Conservation (phyloP, 2,888 invertebrate genomes). For the Leucophenga maculata region DNA sequence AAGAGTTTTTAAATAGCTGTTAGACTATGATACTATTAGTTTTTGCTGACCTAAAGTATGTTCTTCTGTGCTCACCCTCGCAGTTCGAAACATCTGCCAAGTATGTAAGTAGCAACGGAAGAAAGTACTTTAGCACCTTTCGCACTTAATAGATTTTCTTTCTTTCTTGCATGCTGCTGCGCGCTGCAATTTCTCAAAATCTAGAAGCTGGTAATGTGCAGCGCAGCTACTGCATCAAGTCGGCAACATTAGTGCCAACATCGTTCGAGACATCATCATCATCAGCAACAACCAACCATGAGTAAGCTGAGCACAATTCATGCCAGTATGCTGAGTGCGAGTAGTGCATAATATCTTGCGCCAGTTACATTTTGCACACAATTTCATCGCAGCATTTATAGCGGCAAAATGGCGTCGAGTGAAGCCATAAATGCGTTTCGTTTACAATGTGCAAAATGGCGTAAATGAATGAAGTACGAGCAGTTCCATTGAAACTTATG, state of each 20-base stretch:
- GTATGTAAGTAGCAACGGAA: slow-evolving; percentile 41
- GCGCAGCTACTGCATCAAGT: not conserved
- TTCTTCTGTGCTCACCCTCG: too few species aligned
- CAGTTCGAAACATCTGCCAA: too few species aligned
- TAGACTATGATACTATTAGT: too few species aligned
- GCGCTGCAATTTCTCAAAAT: not conserved
- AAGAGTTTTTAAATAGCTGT: too few species aligned
- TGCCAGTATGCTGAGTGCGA: slow-evolving; percentile 1
- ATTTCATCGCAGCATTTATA: slow-evolving; percentile 34
- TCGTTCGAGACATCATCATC: too few species aligned
- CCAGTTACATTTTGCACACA: slow-evolving; percentile 59
- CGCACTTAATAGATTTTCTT: slow-evolving; percentile 46
- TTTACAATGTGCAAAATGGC: slow-evolving; percentile 20
- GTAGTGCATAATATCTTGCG: slow-evolving; percentile 57
- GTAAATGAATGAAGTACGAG: not conserved
- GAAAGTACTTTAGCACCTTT: slow-evolving; percentile 56
- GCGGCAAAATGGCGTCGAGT: slow-evolving; percentile 24
- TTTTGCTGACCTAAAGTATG: too few species aligned
- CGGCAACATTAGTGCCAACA: too few species aligned
- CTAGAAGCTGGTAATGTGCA: not conserved
- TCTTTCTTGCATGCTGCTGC: slow-evolving; percentile 32
- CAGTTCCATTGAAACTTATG: too few species aligned
- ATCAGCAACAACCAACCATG: not conserved
- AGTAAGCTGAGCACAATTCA: not conserved
- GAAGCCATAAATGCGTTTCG: slow-evolving; percentile 20